These are phyloP conservation scores for Antennarius striatus DNA, from an alignment of 2,113 vertebrate species.

Conservation along the genomic window DNA sequence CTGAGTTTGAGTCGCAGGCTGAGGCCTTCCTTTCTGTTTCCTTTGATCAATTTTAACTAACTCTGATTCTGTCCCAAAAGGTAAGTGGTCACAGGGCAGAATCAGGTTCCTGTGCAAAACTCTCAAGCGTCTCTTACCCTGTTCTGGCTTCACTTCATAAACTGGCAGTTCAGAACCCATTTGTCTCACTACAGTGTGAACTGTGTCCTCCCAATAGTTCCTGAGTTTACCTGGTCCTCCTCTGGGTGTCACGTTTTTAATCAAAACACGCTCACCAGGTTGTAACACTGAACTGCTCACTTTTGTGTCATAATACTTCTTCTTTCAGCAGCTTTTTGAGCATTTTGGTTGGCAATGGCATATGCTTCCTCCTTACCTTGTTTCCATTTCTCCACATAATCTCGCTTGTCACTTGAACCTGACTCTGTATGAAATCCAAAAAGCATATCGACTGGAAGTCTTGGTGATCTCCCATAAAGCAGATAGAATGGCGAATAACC, in stretches of 20 bases:
- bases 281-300: neutral
- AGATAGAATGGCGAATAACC: slow-evolving; percentile 1
- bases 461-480: neutral
- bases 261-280: neutral
- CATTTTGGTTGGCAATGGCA: neutral
- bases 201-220: slow-evolving; percentile 8
- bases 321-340: slow-evolving; percentile 2
- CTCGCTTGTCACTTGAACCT: neutral
- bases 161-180: neutral
- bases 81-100: neutral
- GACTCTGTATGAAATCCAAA: too few relatives aligned
- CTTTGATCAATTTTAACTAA: neutral
- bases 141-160: slow-evolving; percentile 1
- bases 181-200: slow-evolving; percentile 3
- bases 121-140: neutral
- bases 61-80: neutral
- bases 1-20: too few relatives aligned
- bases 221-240: neutral
- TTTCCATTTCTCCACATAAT: slow-evolving; percentile 12
- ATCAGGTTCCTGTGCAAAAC: neutral
- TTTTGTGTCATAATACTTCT: neutral
- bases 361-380: slow-evolving; percentile 6
- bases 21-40: too few relatives aligned
- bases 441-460: neutral
- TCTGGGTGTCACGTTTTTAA: slow-evolving; percentile 1